Conservation (phyloP, 2,888 invertebrate genomes). For the Sclerodermus sp. region DNA sequence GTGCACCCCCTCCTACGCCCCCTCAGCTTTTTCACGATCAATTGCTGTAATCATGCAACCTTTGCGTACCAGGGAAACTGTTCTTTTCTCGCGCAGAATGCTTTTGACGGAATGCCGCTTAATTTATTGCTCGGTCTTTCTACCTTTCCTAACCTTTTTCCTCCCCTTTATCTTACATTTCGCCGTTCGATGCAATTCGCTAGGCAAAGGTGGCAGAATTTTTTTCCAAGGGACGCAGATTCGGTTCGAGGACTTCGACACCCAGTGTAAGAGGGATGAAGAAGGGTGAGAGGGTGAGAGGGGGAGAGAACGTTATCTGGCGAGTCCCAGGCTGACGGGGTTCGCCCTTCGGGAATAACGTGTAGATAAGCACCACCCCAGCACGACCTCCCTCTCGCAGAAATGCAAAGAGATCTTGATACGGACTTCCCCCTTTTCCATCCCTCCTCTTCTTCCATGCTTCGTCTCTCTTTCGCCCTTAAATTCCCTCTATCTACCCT, state of each 20-base stretch:
- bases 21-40: no score
- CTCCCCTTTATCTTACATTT: no score
- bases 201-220: no score
- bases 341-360: slow-evolving; percentile 56
- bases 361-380: slow-evolving; percentile 49
- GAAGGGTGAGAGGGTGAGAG: slow-evolving; percentile 12
- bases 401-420: slow-evolving; percentile 57
- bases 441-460: slow-evolving; percentile 1
- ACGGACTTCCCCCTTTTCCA: slow-evolving; percentile 37
- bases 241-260: slow-evolving; percentile 43
- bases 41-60: no score
- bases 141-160: no score
- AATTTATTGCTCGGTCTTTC: no score
- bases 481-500: slow-evolving; percentile 8
- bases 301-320: slow-evolving; percentile 48
- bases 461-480: slow-evolving; percentile 13
- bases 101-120: no score
- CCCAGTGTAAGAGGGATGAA: slow-evolving; percentile 36
- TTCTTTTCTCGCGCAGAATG: no score
- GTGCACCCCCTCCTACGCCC: slow-evolving; percentile 3
- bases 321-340: slow-evolving; percentile 53
- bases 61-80: no score
- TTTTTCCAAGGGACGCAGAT: slow-evolving; percentile 12
- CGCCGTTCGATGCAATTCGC: no score
- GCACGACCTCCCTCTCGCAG: slow-evolving; percentile 35